These are phyloP conservation scores for Callionymus lyra DNA, from an alignment of 2,113 vertebrate genomes.

Conservation along the genomic window DNA sequence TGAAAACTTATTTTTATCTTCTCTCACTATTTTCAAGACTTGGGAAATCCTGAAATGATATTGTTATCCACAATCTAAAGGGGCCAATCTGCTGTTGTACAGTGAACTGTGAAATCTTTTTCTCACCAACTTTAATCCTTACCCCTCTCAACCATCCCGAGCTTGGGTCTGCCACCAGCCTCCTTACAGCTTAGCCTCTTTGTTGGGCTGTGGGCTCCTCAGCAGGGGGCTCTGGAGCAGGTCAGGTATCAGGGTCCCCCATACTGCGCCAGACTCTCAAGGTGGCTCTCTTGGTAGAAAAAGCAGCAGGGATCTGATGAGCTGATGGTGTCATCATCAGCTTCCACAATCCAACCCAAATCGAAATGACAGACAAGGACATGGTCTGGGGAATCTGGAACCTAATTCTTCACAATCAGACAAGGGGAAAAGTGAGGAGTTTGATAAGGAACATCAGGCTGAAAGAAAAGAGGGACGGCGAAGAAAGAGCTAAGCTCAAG, in stretches of 20 bases:
- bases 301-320: slow-evolving; percentile 33
- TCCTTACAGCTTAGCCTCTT: slow-evolving; percentile 12
- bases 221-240: slow-evolving; percentile 12
- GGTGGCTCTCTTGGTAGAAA: slow-evolving; percentile 12
- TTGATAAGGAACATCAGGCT: slow-evolving; percentile 39
- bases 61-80: no score
- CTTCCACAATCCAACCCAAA: slow-evolving; percentile 21
- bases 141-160: background rate
- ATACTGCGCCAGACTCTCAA: no score
- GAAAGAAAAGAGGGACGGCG: slow-evolving; percentile 22
- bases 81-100: background rate
- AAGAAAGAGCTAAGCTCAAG: slow-evolving; percentile 69
- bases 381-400: slow-evolving; percentile 59
- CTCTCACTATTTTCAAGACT: background rate
- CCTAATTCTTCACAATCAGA: slow-evolving; percentile 81
- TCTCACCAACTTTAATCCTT: background rate
- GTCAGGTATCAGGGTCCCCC: slow-evolving; percentile 13
- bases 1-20: background rate
- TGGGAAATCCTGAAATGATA: background rate
- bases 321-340: slow-evolving; percentile 32
- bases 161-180: slow-evolving; percentile 8
- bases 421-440: slow-evolving; percentile 41
- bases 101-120: background rate
- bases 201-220: slow-evolving; percentile 23
- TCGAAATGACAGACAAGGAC: slow-evolving; percentile 1